Percentiles rank a stretch among this genome's conserved stretches.
phyloP scores from a whole-genome alignment of 2,113 vertebrate species.

The Silurus glanis region DNA sequence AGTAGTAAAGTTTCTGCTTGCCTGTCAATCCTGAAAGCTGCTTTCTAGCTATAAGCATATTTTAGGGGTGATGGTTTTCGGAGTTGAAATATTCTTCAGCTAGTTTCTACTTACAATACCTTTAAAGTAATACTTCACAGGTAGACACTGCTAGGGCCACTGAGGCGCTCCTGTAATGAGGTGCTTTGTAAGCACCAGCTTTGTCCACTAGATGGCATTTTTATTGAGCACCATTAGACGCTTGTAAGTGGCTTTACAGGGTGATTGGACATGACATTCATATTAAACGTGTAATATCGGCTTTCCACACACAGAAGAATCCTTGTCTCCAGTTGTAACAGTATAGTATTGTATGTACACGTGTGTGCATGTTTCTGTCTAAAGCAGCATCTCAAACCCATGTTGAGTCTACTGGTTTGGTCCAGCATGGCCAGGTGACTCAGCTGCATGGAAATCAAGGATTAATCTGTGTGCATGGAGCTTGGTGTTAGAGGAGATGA shows the following conservation, averaged over 20 bases:
- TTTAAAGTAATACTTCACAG: slow-evolving; percentile 8
- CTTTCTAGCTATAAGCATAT: neutral
- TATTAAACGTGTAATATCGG: neutral
- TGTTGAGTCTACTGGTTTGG: neutral
- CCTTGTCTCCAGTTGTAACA: neutral
- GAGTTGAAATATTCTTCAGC: neutral
- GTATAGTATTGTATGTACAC: neutral
- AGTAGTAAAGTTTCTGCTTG: neutral
- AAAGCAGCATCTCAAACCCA: neutral
- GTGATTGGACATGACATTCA: neutral
- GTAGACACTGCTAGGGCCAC: neutral
- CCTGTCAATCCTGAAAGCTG: neutral
- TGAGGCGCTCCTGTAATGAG: slow-evolving; percentile 3
- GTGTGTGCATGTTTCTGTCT: neutral
- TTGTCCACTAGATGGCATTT: slow-evolving; percentile 66
- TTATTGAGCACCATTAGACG: slow-evolving; percentile 31
- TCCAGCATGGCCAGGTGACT: neutral
- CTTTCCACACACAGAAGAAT: neutral
- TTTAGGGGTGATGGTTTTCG: neutral
- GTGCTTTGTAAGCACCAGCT: slow-evolving; percentile 53
- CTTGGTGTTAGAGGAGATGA: neutral
- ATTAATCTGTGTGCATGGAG: neutral
- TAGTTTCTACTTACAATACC: neutral
- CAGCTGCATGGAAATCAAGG: neutral
- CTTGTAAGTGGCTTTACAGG: neutral